Conservation (phyloP, 2,797 vertebrate genomes). For the Emys orbicularis region DNA sequence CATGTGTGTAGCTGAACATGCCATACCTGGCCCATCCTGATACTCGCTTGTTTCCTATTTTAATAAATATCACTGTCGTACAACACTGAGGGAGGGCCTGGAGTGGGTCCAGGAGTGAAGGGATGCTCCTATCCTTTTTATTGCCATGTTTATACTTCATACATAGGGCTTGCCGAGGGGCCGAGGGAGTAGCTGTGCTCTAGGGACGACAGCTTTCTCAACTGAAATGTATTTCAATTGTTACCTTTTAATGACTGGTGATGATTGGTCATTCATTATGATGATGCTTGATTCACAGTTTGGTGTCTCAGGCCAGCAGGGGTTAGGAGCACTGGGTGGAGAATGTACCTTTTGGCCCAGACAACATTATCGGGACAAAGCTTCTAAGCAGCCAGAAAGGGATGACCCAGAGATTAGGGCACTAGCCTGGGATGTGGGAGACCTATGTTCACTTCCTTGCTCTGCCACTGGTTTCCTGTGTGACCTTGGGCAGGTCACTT, state of each 20-base stretch:
- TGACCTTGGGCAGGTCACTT: not conserved
- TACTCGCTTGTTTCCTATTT: not conserved
- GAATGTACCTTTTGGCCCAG: not conserved
- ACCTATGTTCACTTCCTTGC: not conserved
- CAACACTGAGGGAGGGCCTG: not conserved
- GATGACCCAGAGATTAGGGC: not conserved
- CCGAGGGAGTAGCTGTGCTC: not conserved
- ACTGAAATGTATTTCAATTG: not conserved
- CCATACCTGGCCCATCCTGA: not conserved
- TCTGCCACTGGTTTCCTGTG: not conserved
- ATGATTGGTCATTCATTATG: not conserved
- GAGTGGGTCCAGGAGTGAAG: not conserved
- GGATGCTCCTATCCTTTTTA: not conserved
- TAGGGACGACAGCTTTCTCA: not conserved
- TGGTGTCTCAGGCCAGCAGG: not conserved
- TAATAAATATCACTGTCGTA: not conserved
- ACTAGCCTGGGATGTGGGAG: not conserved
- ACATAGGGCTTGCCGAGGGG: not conserved
- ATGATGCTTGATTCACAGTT: not conserved
- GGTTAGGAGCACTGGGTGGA: not conserved
- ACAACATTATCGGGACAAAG: not conserved
- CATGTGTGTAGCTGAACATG: not conserved
- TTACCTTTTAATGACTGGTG: not conserved
- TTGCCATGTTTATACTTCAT: not conserved
- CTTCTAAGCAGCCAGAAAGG: not conserved